These are phyloP conservation scores for Imbricaverruca yamaguchii DNA, from an alignment of 2,888 invertebrate species.

Conservation along the genomic window DNA sequence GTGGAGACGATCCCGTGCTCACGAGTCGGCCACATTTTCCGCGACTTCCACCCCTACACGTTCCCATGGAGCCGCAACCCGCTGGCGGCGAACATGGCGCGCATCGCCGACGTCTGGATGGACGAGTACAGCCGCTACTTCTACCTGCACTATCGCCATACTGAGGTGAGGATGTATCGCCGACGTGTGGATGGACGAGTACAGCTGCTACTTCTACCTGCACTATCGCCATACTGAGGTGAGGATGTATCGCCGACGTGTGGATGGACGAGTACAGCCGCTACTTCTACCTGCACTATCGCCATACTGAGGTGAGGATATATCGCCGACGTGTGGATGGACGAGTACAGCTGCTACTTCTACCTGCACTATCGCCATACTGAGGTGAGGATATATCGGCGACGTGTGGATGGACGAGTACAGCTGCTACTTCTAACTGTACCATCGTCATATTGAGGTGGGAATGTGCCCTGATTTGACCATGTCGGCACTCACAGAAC, in stretches of 20 bases:
- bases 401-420: too few species aligned
- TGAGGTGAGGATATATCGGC: too few species aligned
- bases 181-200: constrained; percentile 25
- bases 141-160: constrained; percentile 11
- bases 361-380: too few species aligned
- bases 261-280: constrained; percentile 26
- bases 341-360: too few species aligned
- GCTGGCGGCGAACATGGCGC: constrained; percentile 21
- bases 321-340: too few species aligned
- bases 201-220: constrained; percentile 21
- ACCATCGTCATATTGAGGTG: too few species aligned
- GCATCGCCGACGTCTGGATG: constrained; percentile 25
- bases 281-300: constrained; percentile 20
- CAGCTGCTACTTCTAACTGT: too few species aligned
- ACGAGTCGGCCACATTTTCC: constrained; percentile 14
- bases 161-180: constrained; percentile 11
- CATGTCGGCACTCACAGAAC: too few species aligned
- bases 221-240: background rate
- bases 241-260: constrained; percentile 13
- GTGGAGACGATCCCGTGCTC: constrained; percentile 19
- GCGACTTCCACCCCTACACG: constrained; percentile 19
- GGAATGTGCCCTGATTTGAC: too few species aligned
- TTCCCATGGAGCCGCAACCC: constrained; percentile 7
- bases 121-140: constrained; percentile 25
- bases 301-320: background rate